Conservation (phyloP, 2,113 vertebrate species). For the Macroglossus sobrinus region DNA sequence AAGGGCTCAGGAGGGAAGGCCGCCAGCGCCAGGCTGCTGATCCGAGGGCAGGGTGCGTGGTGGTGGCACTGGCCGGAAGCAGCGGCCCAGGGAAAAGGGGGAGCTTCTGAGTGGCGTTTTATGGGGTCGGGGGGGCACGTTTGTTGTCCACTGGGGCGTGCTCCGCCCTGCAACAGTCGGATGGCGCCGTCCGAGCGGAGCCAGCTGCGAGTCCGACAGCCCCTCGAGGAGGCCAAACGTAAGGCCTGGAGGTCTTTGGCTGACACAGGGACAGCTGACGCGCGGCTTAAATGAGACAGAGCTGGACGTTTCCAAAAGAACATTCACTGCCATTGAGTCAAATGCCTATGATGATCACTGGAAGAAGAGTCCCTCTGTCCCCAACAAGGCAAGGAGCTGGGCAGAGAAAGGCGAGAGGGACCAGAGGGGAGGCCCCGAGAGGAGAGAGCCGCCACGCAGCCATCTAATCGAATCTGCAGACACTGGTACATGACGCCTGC, state of each 20-base stretch:
- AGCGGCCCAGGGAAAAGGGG: not conserved
- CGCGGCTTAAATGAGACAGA: not conserved
- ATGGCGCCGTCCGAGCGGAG: not conserved
- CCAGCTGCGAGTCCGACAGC: not conserved
- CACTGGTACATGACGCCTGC: rapidly evolving
- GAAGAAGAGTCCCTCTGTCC: not conserved
- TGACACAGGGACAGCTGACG: not conserved
- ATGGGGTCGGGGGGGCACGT: not conserved
- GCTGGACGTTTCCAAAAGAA: not conserved
- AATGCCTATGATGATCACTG: not conserved
- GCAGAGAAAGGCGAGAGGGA: not conserved
- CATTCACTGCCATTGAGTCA: not conserved
- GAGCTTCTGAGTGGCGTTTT: not conserved
- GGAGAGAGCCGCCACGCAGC: not conserved
- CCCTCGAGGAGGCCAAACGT: not conserved
- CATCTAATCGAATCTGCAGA: rapidly evolving
- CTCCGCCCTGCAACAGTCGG: not conserved
- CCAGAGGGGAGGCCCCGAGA: not conserved
- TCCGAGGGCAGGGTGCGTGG: not conserved
- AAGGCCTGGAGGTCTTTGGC: not conserved
- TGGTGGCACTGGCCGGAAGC: not conserved
- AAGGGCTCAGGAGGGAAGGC: not conserved
- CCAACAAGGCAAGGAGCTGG: not conserved
- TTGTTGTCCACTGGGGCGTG: too few species aligned
- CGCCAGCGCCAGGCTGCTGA: not conserved